Evolutionary conservation across 2,113 vertebrate species (phyloP).

Genomic region (Eptesicus fuscus): DNA sequence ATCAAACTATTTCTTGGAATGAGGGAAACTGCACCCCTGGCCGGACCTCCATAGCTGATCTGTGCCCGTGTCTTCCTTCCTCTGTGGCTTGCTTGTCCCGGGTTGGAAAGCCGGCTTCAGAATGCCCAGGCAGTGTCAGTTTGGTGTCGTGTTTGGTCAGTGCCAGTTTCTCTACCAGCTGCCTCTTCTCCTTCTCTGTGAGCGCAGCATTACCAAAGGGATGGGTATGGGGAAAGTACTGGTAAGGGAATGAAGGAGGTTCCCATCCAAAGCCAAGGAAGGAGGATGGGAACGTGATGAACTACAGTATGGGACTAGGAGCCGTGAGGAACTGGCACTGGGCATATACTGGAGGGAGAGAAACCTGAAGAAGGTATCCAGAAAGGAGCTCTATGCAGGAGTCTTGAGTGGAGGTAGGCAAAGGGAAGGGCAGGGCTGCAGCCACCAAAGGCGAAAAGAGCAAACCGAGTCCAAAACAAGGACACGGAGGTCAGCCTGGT

Average conservation of each 20-base stretch:
- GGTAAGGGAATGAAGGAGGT: not conserved
- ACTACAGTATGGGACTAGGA: not conserved
- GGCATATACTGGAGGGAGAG: not conserved
- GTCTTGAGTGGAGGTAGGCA: not conserved
- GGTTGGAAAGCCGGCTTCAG: not conserved
- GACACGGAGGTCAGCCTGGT: fast-evolving
- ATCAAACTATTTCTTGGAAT: not conserved
- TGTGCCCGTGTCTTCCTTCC: not conserved
- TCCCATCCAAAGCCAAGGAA: not conserved
- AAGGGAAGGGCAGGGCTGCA: not conserved
- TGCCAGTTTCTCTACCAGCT: not conserved
- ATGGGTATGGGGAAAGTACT: not conserved
- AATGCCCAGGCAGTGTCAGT: not conserved
- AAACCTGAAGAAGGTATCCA: not conserved
- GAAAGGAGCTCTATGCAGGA: not conserved
- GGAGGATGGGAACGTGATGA: not conserved
- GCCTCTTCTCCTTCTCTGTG: not conserved
- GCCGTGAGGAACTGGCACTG: not conserved
- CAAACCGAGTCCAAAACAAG: not conserved
- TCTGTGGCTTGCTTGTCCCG: not conserved
- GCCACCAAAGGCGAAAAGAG: not conserved
- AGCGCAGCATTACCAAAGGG: not conserved
- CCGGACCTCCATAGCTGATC: not conserved
- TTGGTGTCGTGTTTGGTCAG: not conserved
- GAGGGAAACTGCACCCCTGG: not conserved